A percentile compares a stretch with the other conserved stretches of the same genome.
phyloP scores from a whole-genome alignment of 2,797 vertebrate genomes.

The Echeneis naucrates region DNA sequence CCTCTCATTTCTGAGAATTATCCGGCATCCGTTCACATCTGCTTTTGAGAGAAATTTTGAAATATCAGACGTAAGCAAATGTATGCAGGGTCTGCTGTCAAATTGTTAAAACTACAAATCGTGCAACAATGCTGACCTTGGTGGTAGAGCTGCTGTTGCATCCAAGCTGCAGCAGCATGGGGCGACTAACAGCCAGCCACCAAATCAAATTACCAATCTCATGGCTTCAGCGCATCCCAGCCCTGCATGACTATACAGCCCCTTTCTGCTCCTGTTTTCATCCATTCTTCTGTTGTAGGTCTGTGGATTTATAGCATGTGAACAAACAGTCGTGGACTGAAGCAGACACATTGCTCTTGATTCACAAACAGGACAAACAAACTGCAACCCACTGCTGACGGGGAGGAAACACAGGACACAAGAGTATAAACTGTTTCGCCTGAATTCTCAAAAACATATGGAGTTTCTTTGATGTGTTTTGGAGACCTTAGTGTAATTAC shows the following conservation, averaged over 20 bases:
- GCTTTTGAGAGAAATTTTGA: constrained; percentile 26
- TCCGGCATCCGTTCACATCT: constrained; percentile 29
- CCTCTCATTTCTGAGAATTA: constrained; percentile 31
- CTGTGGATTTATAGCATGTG: constrained; percentile 13
- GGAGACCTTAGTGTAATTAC: constrained; percentile 8
- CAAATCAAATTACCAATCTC: constrained; percentile 59
- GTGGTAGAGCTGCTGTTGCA: constrained; percentile 25
- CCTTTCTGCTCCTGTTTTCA: constrained; percentile 19
- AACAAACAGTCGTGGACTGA: constrained; percentile 3
- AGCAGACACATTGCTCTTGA: background rate
- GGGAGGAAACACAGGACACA: background rate
- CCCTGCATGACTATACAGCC: constrained; percentile 25
- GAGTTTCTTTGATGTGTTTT: background rate
- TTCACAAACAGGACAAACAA: background rate
- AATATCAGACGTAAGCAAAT: constrained; percentile 44
- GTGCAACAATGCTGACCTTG: constrained; percentile 13
- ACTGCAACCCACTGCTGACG: background rate
- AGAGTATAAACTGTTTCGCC: background rate
- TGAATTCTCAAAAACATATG: background rate
- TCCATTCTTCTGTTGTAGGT: constrained; percentile 29
- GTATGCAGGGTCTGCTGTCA: constrained; percentile 23
- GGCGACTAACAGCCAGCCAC: constrained; percentile 39
- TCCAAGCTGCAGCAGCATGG: constrained; percentile 34
- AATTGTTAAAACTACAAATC: constrained; percentile 31
- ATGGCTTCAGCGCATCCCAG: constrained; percentile 49